Conservation (phyloP, 2,113 vertebrate genomes). For the Montifringilla adamsi region DNA sequence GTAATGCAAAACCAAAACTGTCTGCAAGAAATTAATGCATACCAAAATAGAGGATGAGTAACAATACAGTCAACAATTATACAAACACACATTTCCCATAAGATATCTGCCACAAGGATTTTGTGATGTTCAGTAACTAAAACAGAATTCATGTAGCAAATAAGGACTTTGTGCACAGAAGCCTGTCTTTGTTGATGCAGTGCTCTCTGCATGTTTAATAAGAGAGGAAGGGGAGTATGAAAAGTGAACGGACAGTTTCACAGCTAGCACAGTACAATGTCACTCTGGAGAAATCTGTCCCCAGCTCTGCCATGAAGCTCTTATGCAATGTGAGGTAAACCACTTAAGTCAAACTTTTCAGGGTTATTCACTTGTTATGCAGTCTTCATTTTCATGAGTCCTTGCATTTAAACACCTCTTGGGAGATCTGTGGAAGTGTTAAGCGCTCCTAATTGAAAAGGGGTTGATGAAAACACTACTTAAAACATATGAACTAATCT, state of each 20-base stretch:
- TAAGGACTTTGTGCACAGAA: slow-evolving; percentile 27
- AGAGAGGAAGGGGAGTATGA: background rate
- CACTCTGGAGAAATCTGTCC: slow-evolving; percentile 4
- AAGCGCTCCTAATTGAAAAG: background rate
- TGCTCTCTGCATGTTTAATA: background rate
- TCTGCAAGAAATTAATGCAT: background rate
- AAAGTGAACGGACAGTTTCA: background rate
- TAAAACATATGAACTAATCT: background rate
- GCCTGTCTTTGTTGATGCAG: background rate
- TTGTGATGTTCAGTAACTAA: slow-evolving; percentile 31
- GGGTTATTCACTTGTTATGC: background rate
- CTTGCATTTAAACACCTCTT: background rate
- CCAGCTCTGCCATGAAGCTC: background rate
- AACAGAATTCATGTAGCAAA: slow-evolving; percentile 40
- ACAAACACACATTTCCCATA: slow-evolving; percentile 30
- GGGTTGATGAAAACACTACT: background rate
- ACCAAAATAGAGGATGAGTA: background rate
- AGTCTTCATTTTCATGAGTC: background rate
- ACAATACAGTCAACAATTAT: background rate
- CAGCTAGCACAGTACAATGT: background rate
- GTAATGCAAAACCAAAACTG: background rate
- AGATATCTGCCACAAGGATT: slow-evolving; percentile 38
- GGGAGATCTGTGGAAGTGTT: background rate
- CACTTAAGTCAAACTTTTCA: background rate
- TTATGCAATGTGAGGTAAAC: background rate